phyloP scores from a whole-genome alignment of 1,140 invertebrate genomes.

The Tetragnatha versicolor region DNA sequence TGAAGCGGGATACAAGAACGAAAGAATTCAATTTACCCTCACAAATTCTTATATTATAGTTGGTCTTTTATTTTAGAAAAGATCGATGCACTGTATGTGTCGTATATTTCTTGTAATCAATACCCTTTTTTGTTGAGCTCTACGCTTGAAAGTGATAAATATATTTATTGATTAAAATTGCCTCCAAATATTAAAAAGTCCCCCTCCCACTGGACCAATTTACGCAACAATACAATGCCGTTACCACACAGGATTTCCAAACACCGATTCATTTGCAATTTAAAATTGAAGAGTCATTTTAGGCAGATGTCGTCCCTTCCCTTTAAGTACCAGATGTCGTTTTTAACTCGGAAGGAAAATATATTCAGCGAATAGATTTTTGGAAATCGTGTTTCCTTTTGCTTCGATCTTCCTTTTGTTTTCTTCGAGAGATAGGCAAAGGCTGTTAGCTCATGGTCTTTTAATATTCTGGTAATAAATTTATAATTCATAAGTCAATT shows the following conservation, averaged over 20 bases:
- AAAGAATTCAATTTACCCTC: slow-evolving; percentile 42
- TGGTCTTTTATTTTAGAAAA: slow-evolving; percentile 28
- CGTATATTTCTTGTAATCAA: not conserved
- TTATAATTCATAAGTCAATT: no score
- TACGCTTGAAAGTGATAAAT: slow-evolving; percentile 19
- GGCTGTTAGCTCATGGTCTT: no score
- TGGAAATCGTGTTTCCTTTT: no score
- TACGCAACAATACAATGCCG: not conserved
- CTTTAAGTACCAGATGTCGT: slow-evolving; percentile 20
- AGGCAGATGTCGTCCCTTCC: not conserved
- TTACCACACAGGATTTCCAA: not conserved
- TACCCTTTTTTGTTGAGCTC: not conserved
- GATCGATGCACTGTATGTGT: not conserved
- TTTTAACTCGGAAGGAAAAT: not conserved
- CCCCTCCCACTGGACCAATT: not conserved
- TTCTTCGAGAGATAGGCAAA: no score
- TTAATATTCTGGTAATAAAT: no score
- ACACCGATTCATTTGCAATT: slow-evolving; percentile 41
- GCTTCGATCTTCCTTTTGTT: no score
- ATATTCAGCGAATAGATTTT: slow-evolving; percentile 8
- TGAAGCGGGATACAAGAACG: not conserved
- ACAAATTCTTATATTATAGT: slow-evolving; percentile 28
- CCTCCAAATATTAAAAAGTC: slow-evolving; percentile 20
- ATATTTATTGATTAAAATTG: slow-evolving; percentile 39
- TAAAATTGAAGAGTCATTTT: slow-evolving; percentile 33